Conservation (phyloP, 64 coral and sea anemone genomes). For the Pocillopora damicornis region DNA sequence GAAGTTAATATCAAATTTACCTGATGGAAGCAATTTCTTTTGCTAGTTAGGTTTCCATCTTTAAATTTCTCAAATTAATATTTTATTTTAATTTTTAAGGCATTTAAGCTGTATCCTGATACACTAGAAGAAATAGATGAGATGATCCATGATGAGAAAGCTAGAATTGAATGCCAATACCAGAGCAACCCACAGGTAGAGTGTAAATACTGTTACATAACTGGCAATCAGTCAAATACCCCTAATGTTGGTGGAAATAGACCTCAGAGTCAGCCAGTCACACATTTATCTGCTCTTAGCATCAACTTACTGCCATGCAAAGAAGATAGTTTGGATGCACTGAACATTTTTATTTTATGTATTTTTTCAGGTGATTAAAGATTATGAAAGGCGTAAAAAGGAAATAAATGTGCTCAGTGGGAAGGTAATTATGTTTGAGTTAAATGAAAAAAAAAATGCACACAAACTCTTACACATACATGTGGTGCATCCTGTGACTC, state of each 20-base stretch:
- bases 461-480: too few relatives aligned
- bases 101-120: conserved; percentile 76
- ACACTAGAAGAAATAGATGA: conserved; percentile 94
- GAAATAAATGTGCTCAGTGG: conserved; percentile 58
- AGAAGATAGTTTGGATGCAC: too few relatives aligned
- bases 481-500: too few relatives aligned
- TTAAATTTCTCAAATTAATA: not conserved
- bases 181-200: conserved; percentile 86
- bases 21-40: too few relatives aligned
- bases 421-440: conserved; percentile 30
- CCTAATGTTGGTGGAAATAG: not conserved
- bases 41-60: not conserved
- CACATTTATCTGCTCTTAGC: too few relatives aligned
- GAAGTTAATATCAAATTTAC: not conserved
- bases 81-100: conserved; percentile 35
- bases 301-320: too few relatives aligned
- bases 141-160: conserved; percentile 92
- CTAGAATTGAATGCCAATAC: conserved; percentile 91
- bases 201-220: not conserved
- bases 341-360: too few relatives aligned
- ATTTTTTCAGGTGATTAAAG: conserved; percentile 70
- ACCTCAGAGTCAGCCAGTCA: too few relatives aligned
- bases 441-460: not conserved
- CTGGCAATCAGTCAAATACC: not conserved
- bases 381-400: conserved; percentile 91